A percentile compares a stretch with the other conserved stretches of the same genome.
Conservation (phyloP, 2,113 vertebrate genomes). For the Festucalex cinctus region DNA sequence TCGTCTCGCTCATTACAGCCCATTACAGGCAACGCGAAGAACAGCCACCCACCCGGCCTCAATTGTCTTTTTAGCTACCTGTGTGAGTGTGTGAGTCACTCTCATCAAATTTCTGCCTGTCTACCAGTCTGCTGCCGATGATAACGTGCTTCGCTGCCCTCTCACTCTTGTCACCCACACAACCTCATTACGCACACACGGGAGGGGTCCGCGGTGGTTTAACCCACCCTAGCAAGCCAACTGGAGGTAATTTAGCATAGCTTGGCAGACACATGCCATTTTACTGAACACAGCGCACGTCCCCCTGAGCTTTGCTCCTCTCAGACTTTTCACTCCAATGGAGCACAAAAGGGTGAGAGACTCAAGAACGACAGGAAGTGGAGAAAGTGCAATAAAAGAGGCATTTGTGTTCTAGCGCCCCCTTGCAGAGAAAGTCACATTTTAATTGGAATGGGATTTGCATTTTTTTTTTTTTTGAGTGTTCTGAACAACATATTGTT, state of each 20-base stretch:
- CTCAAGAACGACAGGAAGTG: constrained; percentile 32
- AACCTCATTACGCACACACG: constrained; percentile 28
- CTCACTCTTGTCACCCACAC: constrained; percentile 41
- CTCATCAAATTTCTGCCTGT: constrained; percentile 53
- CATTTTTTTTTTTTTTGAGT: too few relatives aligned
- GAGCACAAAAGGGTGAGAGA: constrained; percentile 53
- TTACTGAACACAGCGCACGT: constrained; percentile 64
- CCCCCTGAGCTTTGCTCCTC: constrained; percentile 61
- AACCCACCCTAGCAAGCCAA: constrained; percentile 57
- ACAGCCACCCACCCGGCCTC: constrained; percentile 47
- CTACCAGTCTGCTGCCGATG: constrained; percentile 45
- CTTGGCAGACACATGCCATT: constrained; percentile 67
- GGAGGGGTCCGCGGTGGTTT: constrained; percentile 47
- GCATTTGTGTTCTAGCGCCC: neutral
- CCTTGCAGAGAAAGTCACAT: neutral
- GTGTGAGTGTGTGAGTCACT: constrained; percentile 24
- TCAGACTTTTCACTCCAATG: constrained; percentile 49
- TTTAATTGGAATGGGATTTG: too few relatives aligned
- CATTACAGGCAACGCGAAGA: constrained; percentile 34
- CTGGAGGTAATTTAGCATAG: constrained; percentile 70
- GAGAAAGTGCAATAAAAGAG: constrained; percentile 13
- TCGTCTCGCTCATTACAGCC: constrained; percentile 46
- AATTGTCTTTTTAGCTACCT: constrained; percentile 53
- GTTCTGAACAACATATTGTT: neutral
- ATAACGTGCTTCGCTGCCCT: constrained; percentile 45